These are phyloP conservation scores for Sclerodermus sp. DNA, from an alignment of 2,888 invertebrate species.

Conservation along the genomic window DNA sequence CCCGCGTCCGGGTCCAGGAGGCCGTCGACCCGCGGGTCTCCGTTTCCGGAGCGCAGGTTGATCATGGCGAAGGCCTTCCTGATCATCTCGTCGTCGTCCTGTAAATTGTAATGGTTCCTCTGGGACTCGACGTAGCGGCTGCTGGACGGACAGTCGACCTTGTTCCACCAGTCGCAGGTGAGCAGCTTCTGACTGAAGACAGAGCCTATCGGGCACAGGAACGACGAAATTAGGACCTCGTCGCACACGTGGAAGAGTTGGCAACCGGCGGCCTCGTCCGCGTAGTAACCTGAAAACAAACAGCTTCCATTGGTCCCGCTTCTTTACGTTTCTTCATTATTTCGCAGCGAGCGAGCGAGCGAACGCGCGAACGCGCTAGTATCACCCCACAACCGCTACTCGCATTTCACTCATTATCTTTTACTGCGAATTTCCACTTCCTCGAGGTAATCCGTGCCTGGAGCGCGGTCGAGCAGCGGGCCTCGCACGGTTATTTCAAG, in stretches of 20 bases:
- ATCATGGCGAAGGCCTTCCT: slow-evolving; percentile 65
- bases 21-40: slow-evolving; percentile 29
- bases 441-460: too few relatives aligned
- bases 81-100: slow-evolving; percentile 62
- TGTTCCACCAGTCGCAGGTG: slow-evolving; percentile 73
- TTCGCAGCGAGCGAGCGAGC: too few relatives aligned
- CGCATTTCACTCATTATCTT: too few relatives aligned
- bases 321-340: too few relatives aligned
- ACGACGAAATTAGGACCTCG: slow-evolving; percentile 63
- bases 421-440: too few relatives aligned
- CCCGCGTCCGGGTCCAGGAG: slow-evolving; percentile 34
- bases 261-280: slow-evolving; percentile 67
- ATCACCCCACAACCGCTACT: too few relatives aligned
- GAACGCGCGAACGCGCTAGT: too few relatives aligned
- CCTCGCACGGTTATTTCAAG: too few relatives aligned
- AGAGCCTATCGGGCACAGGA: slow-evolving; percentile 70
- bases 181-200: slow-evolving; percentile 69
- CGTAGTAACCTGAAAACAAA: slow-evolving; percentile 66
- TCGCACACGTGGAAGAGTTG: slow-evolving; percentile 71
- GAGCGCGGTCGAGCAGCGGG: too few relatives aligned
- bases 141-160: slow-evolving; percentile 64
- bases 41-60: slow-evolving; percentile 59
- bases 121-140: slow-evolving; percentile 55
- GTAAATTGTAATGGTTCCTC: slow-evolving; percentile 49
- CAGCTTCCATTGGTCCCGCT: too few relatives aligned